A percentile compares a stretch with the other conserved stretches of the same genome.
Conservation (phyloP, 2,797 vertebrate genomes). For the Distichodus sexfasciatus region DNA sequence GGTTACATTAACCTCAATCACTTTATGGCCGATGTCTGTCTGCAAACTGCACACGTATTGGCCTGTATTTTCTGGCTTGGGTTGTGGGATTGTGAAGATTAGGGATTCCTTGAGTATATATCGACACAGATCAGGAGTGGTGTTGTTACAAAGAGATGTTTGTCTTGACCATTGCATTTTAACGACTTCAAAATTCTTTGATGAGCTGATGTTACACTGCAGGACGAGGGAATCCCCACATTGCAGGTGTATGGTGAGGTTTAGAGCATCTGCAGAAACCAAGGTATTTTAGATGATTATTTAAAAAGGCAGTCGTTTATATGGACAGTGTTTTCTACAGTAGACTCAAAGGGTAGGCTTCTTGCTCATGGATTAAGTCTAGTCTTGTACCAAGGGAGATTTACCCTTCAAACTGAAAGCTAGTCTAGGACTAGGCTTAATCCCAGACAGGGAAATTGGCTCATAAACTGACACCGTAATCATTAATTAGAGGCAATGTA, state of each 20-base stretch:
- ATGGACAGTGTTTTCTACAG: too few relatives aligned
- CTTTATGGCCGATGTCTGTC: background rate
- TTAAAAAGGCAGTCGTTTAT: too few relatives aligned
- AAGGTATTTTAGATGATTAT: too few relatives aligned
- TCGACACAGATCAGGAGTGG: background rate
- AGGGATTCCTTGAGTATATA: background rate
- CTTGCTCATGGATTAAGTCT: too few relatives aligned
- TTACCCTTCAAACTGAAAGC: too few relatives aligned
- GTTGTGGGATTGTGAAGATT: constrained; percentile 5
- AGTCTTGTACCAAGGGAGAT: too few relatives aligned
- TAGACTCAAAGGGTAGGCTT: too few relatives aligned
- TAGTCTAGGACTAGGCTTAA: too few relatives aligned
- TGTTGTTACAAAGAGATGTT: background rate
- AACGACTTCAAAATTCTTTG: rapidly evolving
- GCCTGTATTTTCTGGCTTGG: background rate
- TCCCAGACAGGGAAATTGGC: too few relatives aligned
- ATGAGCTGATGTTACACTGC: constrained; percentile 1
- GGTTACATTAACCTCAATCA: background rate
- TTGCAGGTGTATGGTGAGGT: background rate
- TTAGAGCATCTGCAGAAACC: background rate
- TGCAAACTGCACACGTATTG: background rate
- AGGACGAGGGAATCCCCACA: background rate
- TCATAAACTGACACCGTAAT: too few relatives aligned
- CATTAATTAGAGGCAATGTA: too few relatives aligned
- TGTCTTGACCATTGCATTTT: background rate